A percentile compares a stretch with the other conserved stretches of the same genome.
Conservation (phyloP, 2,113 vertebrate species). For the Mola mola region DNA sequence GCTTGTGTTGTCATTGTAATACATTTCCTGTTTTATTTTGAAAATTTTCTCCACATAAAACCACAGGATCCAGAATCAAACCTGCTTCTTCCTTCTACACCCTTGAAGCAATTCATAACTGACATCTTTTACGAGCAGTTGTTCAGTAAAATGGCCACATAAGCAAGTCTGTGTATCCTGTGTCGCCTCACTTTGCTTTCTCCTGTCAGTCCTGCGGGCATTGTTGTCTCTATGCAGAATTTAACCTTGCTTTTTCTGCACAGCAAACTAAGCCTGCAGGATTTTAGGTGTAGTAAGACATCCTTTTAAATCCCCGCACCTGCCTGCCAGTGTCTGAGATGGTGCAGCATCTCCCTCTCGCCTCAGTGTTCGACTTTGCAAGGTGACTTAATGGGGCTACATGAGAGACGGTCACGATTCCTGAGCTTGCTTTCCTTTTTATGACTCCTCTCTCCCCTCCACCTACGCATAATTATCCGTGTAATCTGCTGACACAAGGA, state of each 20-base stretch:
- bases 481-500: slow-evolving; percentile 49
- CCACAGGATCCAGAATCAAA: too few species aligned
- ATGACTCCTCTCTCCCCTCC: slow-evolving; percentile 5
- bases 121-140: neutral
- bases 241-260: slow-evolving; percentile 40
- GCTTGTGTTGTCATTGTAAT: too few species aligned
- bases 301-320: slow-evolving; percentile 49
- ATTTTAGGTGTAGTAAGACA: slow-evolving; percentile 41
- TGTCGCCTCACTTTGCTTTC: slow-evolving; percentile 25
- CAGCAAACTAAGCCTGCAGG: slow-evolving; percentile 38
- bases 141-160: slow-evolving; percentile 1
- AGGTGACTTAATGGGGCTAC: slow-evolving; percentile 73
- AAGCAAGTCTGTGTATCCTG: neutral
- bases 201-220: slow-evolving; percentile 8
- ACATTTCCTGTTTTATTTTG: too few species aligned
- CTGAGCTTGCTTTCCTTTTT: slow-evolving; percentile 35
- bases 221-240: slow-evolving; percentile 35
- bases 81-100: neutral
- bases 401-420: slow-evolving; percentile 53
- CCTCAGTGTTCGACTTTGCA: slow-evolving; percentile 26
- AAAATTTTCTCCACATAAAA: too few species aligned
- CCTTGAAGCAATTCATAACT: slow-evolving; percentile 1
- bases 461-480: slow-evolving; percentile 55
- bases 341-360: slow-evolving; percentile 22
- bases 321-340: slow-evolving; percentile 31